Evolutionary conservation across 2,888 invertebrate genomes (phyloP).

Genomic region (Ormyrus labotus): DNA sequence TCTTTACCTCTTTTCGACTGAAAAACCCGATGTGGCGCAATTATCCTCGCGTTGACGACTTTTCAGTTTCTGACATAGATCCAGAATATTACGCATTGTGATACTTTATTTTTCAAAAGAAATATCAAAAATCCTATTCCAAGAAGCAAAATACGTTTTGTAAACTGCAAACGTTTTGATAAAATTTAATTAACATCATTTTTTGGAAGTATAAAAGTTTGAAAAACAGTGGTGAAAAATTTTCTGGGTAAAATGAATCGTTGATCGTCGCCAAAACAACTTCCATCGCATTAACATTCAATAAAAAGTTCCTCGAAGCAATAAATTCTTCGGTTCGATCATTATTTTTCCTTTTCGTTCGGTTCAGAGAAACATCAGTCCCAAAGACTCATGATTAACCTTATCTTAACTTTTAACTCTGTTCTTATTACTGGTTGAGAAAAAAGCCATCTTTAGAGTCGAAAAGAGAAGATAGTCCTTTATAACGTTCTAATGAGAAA

Average conservation of each 20-base stretch:
- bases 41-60: slow-evolving; percentile 2
- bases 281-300: slow-evolving; percentile 13
- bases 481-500: slow-evolving; percentile 26
- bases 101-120: too few relatives aligned
- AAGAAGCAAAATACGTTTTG: too few relatives aligned
- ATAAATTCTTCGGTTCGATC: slow-evolving; percentile 26
- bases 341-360: slow-evolving; percentile 26
- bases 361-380: slow-evolving; percentile 27
- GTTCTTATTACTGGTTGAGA: slow-evolving; percentile 35
- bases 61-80: not conserved
- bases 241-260: slow-evolving; percentile 21
- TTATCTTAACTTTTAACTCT: slow-evolving; percentile 41
- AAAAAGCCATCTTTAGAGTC: not conserved
- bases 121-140: too few relatives aligned
- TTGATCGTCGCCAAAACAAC: slow-evolving; percentile 1
- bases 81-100: not conserved
- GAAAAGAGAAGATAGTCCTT: slow-evolving; percentile 23
- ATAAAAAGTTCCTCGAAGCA: slow-evolving; percentile 42
- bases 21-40: not conserved
- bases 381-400: slow-evolving; percentile 24
- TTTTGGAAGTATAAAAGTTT: too few relatives aligned
- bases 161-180: too few relatives aligned
- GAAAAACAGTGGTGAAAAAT: too few relatives aligned
- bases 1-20: not conserved
- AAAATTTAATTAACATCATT: too few relatives aligned